Evolutionary conservation across 2,113 vertebrate genomes (phyloP), one percentile per base, ranked within the genome.

Genomic region (Saccopteryx leptura): DNA sequence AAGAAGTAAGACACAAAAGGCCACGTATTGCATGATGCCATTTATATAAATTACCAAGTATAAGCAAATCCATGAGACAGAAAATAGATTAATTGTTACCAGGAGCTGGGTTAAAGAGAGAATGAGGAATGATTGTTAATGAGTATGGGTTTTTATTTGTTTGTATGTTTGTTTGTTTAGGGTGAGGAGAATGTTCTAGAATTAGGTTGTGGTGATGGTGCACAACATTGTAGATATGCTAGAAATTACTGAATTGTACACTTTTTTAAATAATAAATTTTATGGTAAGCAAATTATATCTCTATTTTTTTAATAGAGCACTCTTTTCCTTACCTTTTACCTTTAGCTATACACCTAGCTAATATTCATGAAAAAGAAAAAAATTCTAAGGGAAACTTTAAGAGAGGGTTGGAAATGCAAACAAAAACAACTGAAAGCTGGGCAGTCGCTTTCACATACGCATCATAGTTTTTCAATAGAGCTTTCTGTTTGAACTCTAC

Each of bases 361-460:
- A 86, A 78, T 39, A 92, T 14, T 95, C 31, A 48, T 58, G 3
- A n/a, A 56, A 94, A 93, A 89, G 23, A 79, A 90, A 74, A 84
- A 91, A 46, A 72, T 61, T 75, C 76, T 92, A 90, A 92, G 50
- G 50, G 48, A 81, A 81, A 0, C 19, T 68, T 76, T 75, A 91
- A 86, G 52, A 46, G 54, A 82, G 48, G 48, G 46, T 31, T 86
- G 12, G 31, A 60, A 17, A 74, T 82, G 63, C 13, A 81, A 26
- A 71, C 26, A 88, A 74, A 23, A 87, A 87, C 4, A 93, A 17
- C 21, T 68, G 48, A 76, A 69, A n/a, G 18, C 4, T 74, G 39
- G 50, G 23, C 33, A 72, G 8, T 88, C 2, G 0, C 31, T 65
- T 85, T 82, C 69, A 58, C 5, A 28, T 69, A 23, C 63, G 82